phyloP scores from a whole-genome alignment of 2,888 invertebrate genomes.

The Oligia strigilis region DNA sequence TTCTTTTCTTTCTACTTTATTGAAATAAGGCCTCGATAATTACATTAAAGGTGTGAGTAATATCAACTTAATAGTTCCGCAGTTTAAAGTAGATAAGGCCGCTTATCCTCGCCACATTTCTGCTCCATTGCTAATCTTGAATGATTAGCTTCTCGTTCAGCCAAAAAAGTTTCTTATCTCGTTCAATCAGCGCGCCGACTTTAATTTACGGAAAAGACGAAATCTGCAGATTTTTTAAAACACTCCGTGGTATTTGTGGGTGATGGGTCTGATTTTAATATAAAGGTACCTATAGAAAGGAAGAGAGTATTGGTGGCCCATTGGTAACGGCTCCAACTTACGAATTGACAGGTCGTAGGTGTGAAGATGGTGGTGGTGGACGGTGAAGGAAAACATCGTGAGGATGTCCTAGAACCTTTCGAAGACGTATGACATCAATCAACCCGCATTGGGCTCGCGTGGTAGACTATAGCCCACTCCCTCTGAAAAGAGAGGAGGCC shows the following conservation, averaged over 20 bases:
- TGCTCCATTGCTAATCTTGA: constrained; percentile 49
- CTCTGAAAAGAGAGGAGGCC: too few species aligned
- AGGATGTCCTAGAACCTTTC: too few species aligned
- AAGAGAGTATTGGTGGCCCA: too few species aligned
- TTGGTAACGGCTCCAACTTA: too few species aligned
- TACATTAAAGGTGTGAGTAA: background rate
- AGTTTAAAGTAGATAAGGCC: constrained; percentile 21
- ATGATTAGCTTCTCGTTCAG: constrained; percentile 48
- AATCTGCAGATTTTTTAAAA: constrained; percentile 44
- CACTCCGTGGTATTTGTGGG: constrained; percentile 3
- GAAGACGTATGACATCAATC: too few species aligned
- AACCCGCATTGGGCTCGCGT: too few species aligned
- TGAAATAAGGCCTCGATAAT: background rate
- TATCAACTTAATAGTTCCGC: constrained; percentile 5
- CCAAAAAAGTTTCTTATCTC: constrained; percentile 53
- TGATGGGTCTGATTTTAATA: constrained; percentile 8
- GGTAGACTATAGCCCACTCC: too few species aligned
- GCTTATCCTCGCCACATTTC: constrained; percentile 23
- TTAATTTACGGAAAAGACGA: constrained; percentile 51
- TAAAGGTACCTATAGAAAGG: background rate
- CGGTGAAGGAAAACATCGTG: too few species aligned
- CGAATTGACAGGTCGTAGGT: too few species aligned
- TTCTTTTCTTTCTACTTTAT: background rate
- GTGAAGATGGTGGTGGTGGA: too few species aligned
- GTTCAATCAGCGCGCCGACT: constrained; percentile 40